A percentile compares a stretch with the other conserved stretches of the same genome.
Evolutionary conservation across 2,113 vertebrate species (phyloP).

Genomic region (Melanocharis versteri): DNA sequence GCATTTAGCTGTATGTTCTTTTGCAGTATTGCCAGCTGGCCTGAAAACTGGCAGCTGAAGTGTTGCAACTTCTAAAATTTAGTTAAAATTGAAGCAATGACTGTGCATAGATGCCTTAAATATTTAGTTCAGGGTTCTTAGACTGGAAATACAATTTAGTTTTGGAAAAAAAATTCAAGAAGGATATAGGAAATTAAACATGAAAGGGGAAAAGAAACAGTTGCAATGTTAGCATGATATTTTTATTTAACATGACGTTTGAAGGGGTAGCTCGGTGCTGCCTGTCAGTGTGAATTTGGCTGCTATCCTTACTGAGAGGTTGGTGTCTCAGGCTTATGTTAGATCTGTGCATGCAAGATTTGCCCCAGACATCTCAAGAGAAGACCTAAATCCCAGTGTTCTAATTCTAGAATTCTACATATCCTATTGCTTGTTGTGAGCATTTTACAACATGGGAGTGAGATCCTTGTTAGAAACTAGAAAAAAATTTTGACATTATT

Average conservation of each 20-base stretch:
- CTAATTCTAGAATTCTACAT: background rate
- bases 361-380: background rate
- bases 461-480: background rate
- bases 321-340: background rate
- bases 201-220: background rate
- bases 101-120: background rate
- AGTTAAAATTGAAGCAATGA: background rate
- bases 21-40: background rate
- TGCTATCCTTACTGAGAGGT: background rate
- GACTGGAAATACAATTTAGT: background rate
- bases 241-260: conserved; percentile 30
- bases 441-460: background rate
- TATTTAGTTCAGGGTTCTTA: background rate
- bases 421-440: background rate
- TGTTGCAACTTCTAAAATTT: background rate
- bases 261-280: background rate
- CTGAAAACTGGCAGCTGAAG: background rate
- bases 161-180: background rate
- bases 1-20: background rate
- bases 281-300: background rate
- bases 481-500: background rate
- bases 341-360: background rate
- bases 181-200: background rate
- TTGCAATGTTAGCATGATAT: background rate
- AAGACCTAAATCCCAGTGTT: background rate